Percentiles rank a stretch among this genome's conserved stretches.
These are phyloP conservation scores for Belgica antarctica DNA, from an alignment of 2,888 invertebrate species.

Conservation along the genomic window DNA sequence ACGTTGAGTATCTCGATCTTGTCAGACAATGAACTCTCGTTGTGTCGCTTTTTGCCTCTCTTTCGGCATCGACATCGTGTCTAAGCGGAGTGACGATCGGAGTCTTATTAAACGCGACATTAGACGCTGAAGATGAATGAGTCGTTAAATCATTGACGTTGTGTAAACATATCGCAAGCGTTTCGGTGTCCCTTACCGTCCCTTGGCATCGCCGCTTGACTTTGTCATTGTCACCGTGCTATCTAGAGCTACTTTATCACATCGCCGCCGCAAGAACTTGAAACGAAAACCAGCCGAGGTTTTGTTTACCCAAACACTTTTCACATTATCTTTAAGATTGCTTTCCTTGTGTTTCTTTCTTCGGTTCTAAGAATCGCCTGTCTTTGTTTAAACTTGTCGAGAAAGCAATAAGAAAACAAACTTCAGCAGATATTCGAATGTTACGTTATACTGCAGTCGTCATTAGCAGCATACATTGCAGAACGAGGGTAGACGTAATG, in stretches of 20 bases:
- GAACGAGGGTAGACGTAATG: too few relatives aligned
- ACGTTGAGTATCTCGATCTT: not conserved
- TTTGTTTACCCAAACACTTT: conserved; percentile 2
- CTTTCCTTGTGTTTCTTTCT: not conserved
- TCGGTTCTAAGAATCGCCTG: conserved; percentile 1
- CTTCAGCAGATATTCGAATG: too few relatives aligned
- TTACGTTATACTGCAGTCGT: too few relatives aligned
- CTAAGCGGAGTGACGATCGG: conserved; percentile 3
- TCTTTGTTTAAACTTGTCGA: not conserved
- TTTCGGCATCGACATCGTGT: conserved; percentile 1
- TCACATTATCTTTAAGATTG: not conserved
- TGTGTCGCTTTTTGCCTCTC: not conserved
- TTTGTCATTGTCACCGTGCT: too few relatives aligned
- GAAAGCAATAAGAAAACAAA: too few relatives aligned
- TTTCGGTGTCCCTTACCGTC: too few relatives aligned
- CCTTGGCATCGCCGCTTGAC: too few relatives aligned
- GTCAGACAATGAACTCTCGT: conserved; percentile 25
- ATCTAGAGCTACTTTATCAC: too few relatives aligned
- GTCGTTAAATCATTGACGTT: conserved; percentile 24
- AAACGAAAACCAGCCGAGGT: not conserved
- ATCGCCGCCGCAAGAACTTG: too few relatives aligned
- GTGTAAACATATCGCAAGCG: too few relatives aligned
- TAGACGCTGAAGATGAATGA: not conserved
- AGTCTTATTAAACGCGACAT: conserved; percentile 26
- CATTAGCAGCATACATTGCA: too few relatives aligned